Percentiles rank a stretch among this genome's conserved stretches.
These are phyloP conservation scores for Zosterops pallidus DNA, from an alignment of 2,113 vertebrate species.

Conservation along the genomic window DNA sequence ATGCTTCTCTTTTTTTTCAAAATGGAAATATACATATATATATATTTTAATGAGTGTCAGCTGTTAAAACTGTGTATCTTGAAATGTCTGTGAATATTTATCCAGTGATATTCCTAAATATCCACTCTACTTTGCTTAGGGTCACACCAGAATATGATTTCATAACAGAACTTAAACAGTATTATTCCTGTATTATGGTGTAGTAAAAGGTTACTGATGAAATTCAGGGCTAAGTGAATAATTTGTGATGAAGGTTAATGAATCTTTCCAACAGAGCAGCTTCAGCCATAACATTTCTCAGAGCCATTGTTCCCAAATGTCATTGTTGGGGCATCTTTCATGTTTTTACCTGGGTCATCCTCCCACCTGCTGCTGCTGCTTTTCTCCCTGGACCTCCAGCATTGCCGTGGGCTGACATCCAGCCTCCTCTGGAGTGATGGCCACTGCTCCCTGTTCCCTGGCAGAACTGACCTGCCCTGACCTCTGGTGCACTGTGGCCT, in stretches of 20 bases:
- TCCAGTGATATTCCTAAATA: neutral
- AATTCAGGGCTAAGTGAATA: neutral
- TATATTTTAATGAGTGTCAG: neutral
- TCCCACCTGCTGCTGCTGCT: neutral
- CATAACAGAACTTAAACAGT: neutral
- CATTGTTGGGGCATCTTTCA: neutral
- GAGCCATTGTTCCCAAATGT: neutral
- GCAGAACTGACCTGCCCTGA: neutral
- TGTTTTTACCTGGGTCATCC: neutral
- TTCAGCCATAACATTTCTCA: neutral
- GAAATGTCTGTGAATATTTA: neutral
- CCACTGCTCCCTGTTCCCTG: neutral
- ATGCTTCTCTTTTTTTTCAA: neutral
- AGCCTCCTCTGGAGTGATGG: neutral
- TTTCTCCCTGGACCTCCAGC: neutral
- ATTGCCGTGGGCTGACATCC: accelerated
- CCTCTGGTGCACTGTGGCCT: neutral
- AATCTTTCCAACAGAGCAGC: neutral
- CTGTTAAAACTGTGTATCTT: neutral
- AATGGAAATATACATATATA: neutral
- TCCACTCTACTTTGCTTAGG: neutral
- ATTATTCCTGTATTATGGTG: neutral
- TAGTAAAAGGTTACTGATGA: neutral
- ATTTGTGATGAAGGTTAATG: neutral
- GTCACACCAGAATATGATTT: neutral